Base-by-base conservation (phyloP, 2,888 invertebrate genomes). In the Eristalis pertinax region DNA sequence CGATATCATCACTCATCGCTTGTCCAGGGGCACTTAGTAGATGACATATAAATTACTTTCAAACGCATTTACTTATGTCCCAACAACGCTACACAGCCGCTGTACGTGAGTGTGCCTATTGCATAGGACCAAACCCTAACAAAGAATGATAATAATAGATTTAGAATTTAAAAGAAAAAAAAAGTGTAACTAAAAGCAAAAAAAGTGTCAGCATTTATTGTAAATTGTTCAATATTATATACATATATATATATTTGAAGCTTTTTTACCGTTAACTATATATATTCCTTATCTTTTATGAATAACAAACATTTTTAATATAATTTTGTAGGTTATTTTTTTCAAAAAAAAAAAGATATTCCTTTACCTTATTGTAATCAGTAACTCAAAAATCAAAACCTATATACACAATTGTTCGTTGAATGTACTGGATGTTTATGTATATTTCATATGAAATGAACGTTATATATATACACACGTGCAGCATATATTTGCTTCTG, bases 1-100 rank as follows among this genome's bases (percentile, higher is more conserved):
- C 95, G 98, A 89, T 99, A 98, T 93, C 99, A 99, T 94, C 98
- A 98, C 92, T 97, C 97, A 38, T 96, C 97, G 0, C 96, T 97
- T 5, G 95, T 97, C 50, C 96, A 96, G 89, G 93, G 93, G 0
- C 93, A 92, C 32, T 90, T 92, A 73, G 92, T 92, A 67, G 91
- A 92, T 89, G 91, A 91, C 43, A 91, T 92, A 74, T 85, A 88
- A 73, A 67, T 50, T 3, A 35, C n/a, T 5, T 19, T 19, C 10
- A 68, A 60, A 29, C 63, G 56, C 43, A 43, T 68, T 58, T 15
- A 72, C 75, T 60, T 64, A 60, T 58, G 65, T 15, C 41, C n/a
- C 29, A n/a, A 13, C 32, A 32, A 65, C 35, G 11, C 22, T 19
- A 65, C n/a, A 19, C n/a, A 43, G 22, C n/a, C 10, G 7, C 5